These are phyloP conservation scores for Apamea anceps DNA, from an alignment of 2,888 invertebrate genomes.

Conservation along the genomic window DNA sequence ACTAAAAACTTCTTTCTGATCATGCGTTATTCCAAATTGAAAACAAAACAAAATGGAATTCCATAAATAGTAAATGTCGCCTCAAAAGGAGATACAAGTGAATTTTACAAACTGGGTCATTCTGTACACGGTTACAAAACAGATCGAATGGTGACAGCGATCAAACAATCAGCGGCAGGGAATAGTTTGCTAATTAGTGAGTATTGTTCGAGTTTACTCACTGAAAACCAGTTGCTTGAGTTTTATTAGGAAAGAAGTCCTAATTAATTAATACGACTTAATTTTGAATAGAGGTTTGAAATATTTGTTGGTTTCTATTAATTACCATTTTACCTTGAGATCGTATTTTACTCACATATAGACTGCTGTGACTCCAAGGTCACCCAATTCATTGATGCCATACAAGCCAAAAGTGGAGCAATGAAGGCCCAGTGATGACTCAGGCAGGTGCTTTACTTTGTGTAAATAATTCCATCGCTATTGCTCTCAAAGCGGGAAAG, in stretches of 20 bases:
- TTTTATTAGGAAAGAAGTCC: constrained; percentile 5
- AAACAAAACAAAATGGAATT: constrained; percentile 27
- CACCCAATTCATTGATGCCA: neutral
- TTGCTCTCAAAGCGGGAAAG: neutral
- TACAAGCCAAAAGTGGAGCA: no score
- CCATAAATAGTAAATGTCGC: constrained; percentile 24
- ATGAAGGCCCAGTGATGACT: neutral
- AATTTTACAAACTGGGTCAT: constrained; percentile 48
- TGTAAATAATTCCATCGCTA: neutral
- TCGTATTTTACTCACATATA: neutral
- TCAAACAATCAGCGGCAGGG: constrained; percentile 68
- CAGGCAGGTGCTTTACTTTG: neutral
- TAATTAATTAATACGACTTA: neutral
- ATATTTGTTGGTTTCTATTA: neutral
- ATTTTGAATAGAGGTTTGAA: neutral
- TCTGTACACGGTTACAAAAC: constrained; percentile 29
- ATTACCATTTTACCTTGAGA: neutral
- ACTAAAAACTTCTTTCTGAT: neutral
- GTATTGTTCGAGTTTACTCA: constrained; percentile 28
- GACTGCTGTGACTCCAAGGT: neutral
- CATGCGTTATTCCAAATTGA: constrained; percentile 11
- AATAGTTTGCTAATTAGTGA: constrained; percentile 67
- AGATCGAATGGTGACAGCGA: constrained; percentile 58
- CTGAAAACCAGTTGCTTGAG: constrained; percentile 4
- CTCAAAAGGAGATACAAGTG: constrained; percentile 30